Base-by-base conservation (phyloP, 2,797 vertebrate species). In the Smutsia gigantea region DNA sequence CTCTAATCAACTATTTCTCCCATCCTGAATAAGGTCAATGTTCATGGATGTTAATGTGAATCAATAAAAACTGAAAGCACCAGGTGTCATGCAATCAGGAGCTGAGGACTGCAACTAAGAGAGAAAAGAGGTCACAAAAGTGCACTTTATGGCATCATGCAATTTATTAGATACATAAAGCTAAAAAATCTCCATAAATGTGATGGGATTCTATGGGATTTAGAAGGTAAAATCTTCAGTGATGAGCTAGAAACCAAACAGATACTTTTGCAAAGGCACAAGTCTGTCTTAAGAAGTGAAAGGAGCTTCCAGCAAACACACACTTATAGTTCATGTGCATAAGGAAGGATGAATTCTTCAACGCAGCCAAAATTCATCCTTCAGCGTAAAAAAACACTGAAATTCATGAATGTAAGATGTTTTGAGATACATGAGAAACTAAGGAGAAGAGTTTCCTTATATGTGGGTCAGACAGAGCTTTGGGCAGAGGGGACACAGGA, bases 41-140 rank as follows among this genome's bases (percentile, higher is more conserved):
- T 66, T 74, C 81, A 55, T 81, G 18, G 39, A 21, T 86, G 57
- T 64, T 66, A 77, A 87, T 69, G 29, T 89, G 53, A 42, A 12
- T 39, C 57, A 66, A 59, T 37, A 88, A 92, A 75, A 87, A 63
- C 29, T 6, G 46, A 87, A 96, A 88, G 19, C 29, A 93, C n/a
- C 72, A 83, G 17, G 11, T 87, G 9, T 3, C 1, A 9, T 87
- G 7, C 49, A 61, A 64, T 27, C 11, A 87, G 37, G 66, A 90
- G 13, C 2, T 15, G 61, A 94, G 81, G 92, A 88, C 64, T 7
- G 34, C 1, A 90, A 37, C 10, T 39, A 53, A 23, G 31, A 87
- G 39, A 90, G 21, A 82, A 0, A 64, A 79, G 12, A 68, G 42
- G 13, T 42, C 87, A 71, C 31, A 55, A 17, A 63, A 34, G 27